Evolutionary conservation across 2,113 vertebrate genomes (phyloP).

Genomic region (Dasyprocta punctata): DNA sequence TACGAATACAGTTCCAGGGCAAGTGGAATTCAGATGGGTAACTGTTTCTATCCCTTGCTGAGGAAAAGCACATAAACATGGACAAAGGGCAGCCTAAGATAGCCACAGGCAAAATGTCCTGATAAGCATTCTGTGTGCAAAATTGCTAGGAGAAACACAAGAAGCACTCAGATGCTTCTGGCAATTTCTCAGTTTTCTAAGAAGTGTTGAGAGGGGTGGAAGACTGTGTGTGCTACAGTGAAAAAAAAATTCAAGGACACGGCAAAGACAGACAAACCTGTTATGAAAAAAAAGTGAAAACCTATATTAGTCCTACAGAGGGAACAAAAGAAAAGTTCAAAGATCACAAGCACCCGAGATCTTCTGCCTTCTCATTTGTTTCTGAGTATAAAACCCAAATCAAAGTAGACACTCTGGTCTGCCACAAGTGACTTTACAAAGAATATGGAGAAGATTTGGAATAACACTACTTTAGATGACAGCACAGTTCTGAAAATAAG

Average conservation of each 20-base stretch:
- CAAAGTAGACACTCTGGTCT: neutral
- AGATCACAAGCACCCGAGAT: neutral
- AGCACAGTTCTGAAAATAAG: neutral
- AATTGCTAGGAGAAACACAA: neutral
- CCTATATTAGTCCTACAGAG: neutral
- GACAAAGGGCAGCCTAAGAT: neutral
- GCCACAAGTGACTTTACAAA: neutral
- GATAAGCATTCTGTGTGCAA: neutral
- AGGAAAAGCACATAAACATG: neutral
- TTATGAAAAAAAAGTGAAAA: neutral
- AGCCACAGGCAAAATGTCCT: neutral
- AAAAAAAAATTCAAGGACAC: neutral
- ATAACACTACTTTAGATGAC: neutral
- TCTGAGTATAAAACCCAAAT: neutral
- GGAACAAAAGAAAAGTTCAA: neutral
- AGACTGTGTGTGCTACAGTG: neutral
- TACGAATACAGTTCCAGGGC: neutral
- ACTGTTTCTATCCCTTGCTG: neutral
- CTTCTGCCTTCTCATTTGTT: neutral
- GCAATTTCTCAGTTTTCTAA: neutral
- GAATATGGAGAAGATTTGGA: no score
- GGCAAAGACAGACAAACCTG: neutral
- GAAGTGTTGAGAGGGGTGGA: neutral
- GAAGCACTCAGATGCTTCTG: neutral
- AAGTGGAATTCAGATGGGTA: neutral